phyloP scores from a whole-genome alignment of 2,113 vertebrate genomes.

The Mormyrus lacerda region DNA sequence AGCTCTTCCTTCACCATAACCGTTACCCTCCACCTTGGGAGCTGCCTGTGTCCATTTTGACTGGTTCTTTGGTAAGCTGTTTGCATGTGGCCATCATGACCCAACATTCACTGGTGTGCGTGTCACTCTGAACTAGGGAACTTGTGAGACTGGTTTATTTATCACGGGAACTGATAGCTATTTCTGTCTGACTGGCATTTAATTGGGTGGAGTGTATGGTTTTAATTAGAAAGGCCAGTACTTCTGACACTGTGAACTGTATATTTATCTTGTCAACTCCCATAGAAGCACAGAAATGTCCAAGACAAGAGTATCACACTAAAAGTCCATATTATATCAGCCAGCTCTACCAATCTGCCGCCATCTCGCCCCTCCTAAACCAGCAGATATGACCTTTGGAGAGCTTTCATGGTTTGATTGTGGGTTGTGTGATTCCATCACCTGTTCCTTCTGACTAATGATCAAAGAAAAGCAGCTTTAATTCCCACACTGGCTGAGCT shows the following conservation, averaged over 20 bases:
- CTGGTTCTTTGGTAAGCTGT: background rate
- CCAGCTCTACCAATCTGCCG: background rate
- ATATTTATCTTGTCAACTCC: background rate
- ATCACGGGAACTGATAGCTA: background rate
- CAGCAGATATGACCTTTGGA: background rate
- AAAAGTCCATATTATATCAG: background rate
- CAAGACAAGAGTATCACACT: background rate
- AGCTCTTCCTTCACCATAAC: background rate
- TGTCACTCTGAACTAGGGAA: background rate
- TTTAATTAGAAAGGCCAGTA: background rate
- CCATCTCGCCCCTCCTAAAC: background rate
- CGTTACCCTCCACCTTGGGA: background rate
- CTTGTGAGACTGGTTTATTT: constrained; percentile 4
- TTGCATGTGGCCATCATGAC: background rate
- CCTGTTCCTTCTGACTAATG: background rate
- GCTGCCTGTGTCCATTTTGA: background rate
- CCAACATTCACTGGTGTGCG: constrained; percentile 24
- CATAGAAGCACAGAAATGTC: background rate
- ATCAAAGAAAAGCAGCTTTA: background rate
- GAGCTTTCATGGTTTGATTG: background rate
- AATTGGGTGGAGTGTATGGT: background rate
- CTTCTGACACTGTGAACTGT: background rate
- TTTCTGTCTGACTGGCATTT: background rate
- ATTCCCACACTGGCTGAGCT: background rate
- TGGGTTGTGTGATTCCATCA: background rate